These are phyloP conservation scores for Trypoxylon attenuatum DNA, from an alignment of 2,888 invertebrate genomes.

Conservation along the genomic window DNA sequence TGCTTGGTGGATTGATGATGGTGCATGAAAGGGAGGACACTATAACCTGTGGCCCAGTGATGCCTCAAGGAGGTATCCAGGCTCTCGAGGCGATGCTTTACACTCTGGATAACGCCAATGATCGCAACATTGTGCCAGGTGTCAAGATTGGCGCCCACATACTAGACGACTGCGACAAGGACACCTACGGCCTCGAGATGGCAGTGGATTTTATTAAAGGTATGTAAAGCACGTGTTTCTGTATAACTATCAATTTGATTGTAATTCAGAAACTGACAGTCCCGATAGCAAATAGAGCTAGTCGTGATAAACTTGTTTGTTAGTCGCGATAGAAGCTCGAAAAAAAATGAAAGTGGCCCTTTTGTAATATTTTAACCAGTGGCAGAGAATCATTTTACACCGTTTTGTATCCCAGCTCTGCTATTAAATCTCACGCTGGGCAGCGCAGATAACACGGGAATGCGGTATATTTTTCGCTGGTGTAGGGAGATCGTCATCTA, in stretches of 20 bases:
- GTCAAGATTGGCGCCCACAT: conserved; percentile 89
- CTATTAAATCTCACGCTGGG: too few species aligned
- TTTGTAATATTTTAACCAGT: not conserved
- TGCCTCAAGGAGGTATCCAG: conserved; percentile 91
- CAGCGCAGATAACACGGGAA: too few species aligned
- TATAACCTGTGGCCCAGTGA: conserved; percentile 88
- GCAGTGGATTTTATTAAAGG: conserved; percentile 95
- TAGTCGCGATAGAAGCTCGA: not conserved
- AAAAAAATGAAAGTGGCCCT: too few species aligned
- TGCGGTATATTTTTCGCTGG: too few species aligned
- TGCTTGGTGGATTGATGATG: conserved; percentile 94
- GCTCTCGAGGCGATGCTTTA: conserved; percentile 93
- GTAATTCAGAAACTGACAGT: too few species aligned
- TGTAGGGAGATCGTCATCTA: too few species aligned
- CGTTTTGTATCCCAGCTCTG: too few species aligned
- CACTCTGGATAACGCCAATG: conserved; percentile 86
- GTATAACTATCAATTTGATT: not conserved
- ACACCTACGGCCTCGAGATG: conserved; percentile 94
- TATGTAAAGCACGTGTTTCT: conserved; percentile 72
- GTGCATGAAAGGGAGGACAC: conserved; percentile 89
- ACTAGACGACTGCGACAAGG: conserved; percentile 94
- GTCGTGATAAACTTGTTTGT: too few species aligned
- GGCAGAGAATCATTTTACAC: not conserved
- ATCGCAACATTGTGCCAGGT: conserved; percentile 79
- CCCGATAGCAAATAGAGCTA: too few species aligned